phyloP scores from a whole-genome alignment of 2,888 invertebrate species.

The Pyralis farinalis region DNA sequence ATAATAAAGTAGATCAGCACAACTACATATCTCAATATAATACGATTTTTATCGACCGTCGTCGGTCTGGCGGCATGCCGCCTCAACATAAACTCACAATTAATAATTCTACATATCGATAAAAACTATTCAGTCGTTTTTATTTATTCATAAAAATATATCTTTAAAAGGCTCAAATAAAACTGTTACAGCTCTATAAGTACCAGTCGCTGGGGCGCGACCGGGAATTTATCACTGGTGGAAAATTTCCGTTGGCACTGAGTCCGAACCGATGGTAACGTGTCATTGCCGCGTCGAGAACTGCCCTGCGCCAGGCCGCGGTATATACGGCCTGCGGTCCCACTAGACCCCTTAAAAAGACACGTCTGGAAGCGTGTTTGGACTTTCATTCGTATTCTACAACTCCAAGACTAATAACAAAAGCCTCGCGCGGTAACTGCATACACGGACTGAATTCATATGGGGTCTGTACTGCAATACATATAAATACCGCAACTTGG shows the following conservation, averaged over 20 bases:
- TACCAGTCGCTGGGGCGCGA: slow-evolving; percentile 38
- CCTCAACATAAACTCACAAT: slow-evolving; percentile 71
- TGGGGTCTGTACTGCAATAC: neutral
- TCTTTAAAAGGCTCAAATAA: slow-evolving; percentile 79
- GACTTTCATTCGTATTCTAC: too few relatives aligned
- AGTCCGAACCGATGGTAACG: slow-evolving; percentile 8
- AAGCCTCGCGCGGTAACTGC: too few relatives aligned
- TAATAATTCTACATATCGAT: slow-evolving; percentile 67
- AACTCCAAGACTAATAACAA: too few relatives aligned
- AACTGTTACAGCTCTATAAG: slow-evolving; percentile 53
- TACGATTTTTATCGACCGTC: slow-evolving; percentile 74
- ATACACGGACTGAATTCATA: neutral
- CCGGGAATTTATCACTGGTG: slow-evolving; percentile 56
- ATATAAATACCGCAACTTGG: neutral
- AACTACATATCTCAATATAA: slow-evolving; percentile 65
- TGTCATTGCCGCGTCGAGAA: slow-evolving; percentile 9
- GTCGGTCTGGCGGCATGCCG: slow-evolving; percentile 54
- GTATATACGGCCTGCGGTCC: neutral
- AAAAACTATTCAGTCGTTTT: slow-evolving; percentile 81
- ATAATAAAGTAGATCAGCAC: slow-evolving; percentile 51
- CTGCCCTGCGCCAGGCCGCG: neutral
- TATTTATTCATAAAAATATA: slow-evolving; percentile 79
- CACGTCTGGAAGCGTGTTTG: too few relatives aligned
- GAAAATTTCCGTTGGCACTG: slow-evolving; percentile 45
- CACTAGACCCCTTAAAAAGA: too few relatives aligned